Evolutionary conservation across 1,140 invertebrate genomes (phyloP).

Genomic region (Papilio polyxenes): DNA sequence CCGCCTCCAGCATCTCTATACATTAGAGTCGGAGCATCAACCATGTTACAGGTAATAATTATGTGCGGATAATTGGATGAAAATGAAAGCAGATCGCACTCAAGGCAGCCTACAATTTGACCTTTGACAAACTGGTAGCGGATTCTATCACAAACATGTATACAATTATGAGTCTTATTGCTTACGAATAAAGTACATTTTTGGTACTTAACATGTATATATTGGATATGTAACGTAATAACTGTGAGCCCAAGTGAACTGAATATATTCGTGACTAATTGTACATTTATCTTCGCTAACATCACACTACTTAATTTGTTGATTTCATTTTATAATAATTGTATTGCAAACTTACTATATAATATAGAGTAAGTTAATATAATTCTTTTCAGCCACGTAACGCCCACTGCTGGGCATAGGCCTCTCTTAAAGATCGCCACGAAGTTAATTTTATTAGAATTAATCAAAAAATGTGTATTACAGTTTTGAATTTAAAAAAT

Average conservation of each 20-base stretch:
- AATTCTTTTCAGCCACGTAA: neutral
- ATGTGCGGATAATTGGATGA: conserved; percentile 31
- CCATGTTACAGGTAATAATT: conserved; percentile 12
- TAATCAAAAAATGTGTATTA: too few relatives aligned
- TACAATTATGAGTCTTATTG: conserved; percentile 6
- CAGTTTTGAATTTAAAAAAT: too few relatives aligned
- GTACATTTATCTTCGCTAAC: conserved; percentile 22
- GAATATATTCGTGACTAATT: conserved; percentile 37
- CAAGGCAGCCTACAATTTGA: conserved; percentile 34
- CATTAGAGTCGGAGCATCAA: neutral
- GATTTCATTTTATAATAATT: conserved; percentile 22
- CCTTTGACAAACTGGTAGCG: conserved; percentile 38
- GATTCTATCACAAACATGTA: neutral
- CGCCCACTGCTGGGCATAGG: too few relatives aligned
- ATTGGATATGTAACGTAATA: conserved; percentile 10
- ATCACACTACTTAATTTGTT: conserved; percentile 22
- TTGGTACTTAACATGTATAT: neutral
- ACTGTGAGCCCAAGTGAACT: conserved; percentile 30
- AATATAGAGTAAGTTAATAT: too few relatives aligned
- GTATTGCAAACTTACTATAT: neutral
- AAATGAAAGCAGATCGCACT: conserved; percentile 36
- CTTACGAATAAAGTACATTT: neutral
- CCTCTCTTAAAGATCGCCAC: too few relatives aligned
- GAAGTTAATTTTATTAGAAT: too few relatives aligned
- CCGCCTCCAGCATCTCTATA: conserved; percentile 5